Conservation (phyloP, 2,797 vertebrate species). For the Amniataba percoides region DNA sequence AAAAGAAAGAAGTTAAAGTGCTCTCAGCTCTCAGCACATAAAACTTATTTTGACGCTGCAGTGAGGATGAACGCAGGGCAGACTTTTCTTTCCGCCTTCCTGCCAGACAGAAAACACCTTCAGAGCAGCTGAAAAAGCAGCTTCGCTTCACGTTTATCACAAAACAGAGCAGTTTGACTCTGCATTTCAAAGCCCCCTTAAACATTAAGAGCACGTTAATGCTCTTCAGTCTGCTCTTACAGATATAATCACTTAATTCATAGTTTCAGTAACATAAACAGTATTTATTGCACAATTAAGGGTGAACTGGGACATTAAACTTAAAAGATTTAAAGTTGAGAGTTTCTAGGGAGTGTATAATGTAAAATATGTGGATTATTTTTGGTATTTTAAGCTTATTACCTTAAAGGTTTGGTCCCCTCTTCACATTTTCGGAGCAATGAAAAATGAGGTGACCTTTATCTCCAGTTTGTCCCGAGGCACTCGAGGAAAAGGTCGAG, state of each 20-base stretch:
- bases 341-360: neutral
- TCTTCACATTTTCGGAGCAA: too few relatives aligned
- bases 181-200: neutral
- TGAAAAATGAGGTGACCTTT: too few relatives aligned
- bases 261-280: neutral
- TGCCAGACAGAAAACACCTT: constrained; percentile 5
- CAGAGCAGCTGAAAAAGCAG: neutral
- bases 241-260: neutral
- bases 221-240: neutral
- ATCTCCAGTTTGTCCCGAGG: too few relatives aligned
- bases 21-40: constrained; percentile 23
- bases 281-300: neutral
- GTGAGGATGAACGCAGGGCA: constrained; percentile 22
- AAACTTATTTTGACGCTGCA: neutral
- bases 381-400: neutral
- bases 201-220: neutral
- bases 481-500: too few relatives aligned
- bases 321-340: neutral
- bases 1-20: constrained; percentile 27
- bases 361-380: too few relatives aligned
- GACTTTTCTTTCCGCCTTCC: constrained; percentile 15
- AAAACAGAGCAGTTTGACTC: neutral
- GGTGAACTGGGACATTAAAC: neutral
- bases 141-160: neutral
- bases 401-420: too few relatives aligned